Percentiles rank a stretch among this genome's conserved stretches.
phyloP scores from a whole-genome alignment of 1,140 invertebrate species.

The Belonocnema kinseyi region DNA sequence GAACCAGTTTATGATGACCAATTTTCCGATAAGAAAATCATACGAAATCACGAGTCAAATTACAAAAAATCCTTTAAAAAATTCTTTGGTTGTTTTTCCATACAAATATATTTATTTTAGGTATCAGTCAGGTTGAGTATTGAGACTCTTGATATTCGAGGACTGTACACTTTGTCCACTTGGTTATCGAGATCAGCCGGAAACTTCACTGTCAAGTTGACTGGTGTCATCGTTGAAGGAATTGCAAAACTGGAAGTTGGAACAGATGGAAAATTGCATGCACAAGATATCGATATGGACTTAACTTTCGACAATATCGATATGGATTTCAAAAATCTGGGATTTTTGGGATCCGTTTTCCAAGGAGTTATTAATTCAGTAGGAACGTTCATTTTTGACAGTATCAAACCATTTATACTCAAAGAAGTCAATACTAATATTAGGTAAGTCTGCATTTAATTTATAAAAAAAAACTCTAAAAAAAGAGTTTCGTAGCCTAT shows the following conservation, averaged over 20 bases:
- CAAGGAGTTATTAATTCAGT: constrained; percentile 87
- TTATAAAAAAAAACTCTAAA: neutral
- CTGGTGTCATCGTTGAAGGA: constrained; percentile 81
- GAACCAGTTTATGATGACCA: no score
- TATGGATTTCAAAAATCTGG: constrained; percentile 88
- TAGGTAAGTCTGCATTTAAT: constrained; percentile 57
- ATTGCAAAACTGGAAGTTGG: constrained; percentile 83
- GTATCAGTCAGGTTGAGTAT: constrained; percentile 82
- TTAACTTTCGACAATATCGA: constrained; percentile 85
- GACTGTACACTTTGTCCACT: constrained; percentile 85
- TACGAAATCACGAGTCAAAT: no score
- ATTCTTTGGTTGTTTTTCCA: no score
- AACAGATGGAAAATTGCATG: constrained; percentile 83
- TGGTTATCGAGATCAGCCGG: constrained; percentile 83
- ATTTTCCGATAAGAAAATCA: no score
- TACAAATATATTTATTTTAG: constrained; percentile 66
- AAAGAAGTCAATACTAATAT: constrained; percentile 84
- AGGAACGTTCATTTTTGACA: constrained; percentile 88
- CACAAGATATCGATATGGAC: constrained; percentile 87
- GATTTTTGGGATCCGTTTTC: constrained; percentile 84
- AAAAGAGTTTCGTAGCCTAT: no score
- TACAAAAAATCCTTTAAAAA: no score
- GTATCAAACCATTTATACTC: constrained; percentile 88
- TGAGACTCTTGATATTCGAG: constrained; percentile 81
- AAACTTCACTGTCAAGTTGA: constrained; percentile 85